Evolutionary conservation across 2,888 invertebrate species (phyloP).

Genomic region (Drosophila suboccidentalis): DNA sequence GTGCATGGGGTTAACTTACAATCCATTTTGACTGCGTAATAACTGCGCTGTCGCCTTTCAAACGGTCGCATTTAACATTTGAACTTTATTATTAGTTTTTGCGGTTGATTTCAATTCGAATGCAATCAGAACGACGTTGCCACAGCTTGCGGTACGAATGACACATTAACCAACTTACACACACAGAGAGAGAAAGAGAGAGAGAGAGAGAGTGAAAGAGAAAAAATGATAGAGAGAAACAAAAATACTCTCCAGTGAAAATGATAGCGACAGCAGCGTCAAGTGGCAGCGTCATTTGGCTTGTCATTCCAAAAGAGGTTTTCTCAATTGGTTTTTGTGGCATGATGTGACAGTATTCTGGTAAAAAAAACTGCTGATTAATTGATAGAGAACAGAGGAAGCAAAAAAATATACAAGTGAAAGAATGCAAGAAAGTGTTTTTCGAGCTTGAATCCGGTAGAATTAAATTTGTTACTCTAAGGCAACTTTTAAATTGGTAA

Average conservation of each 20-base stretch:
- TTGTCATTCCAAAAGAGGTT: constrained; percentile 22
- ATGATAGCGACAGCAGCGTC: constrained; percentile 10
- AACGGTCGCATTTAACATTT: constrained; percentile 55
- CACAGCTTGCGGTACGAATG: constrained; percentile 68
- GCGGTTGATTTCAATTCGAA: constrained; percentile 78
- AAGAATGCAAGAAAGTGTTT: not conserved
- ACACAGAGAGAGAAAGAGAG: not conserved
- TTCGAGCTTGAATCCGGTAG: not conserved
- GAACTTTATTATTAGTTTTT: constrained; percentile 80
- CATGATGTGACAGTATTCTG: constrained; percentile 1
- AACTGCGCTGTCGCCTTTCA: constrained; percentile 3
- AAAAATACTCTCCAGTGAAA: not conserved
- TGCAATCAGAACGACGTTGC: constrained; percentile 67
- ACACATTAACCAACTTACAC: constrained; percentile 45
- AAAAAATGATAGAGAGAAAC: not conserved
- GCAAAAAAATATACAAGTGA: too few relatives aligned
- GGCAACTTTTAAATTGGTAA: not conserved
- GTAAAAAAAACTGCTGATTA: constrained; percentile 7
- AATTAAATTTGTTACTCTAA: not conserved
- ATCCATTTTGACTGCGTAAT: constrained; percentile 21
- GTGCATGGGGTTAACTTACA: not conserved
- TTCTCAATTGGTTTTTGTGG: constrained; percentile 15
- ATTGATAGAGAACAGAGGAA: not conserved
- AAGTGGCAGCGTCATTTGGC: constrained; percentile 13
- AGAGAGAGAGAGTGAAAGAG: not conserved